Conservation (phyloP, 2,113 vertebrate genomes). For the Corythornis madagascariensis region DNA sequence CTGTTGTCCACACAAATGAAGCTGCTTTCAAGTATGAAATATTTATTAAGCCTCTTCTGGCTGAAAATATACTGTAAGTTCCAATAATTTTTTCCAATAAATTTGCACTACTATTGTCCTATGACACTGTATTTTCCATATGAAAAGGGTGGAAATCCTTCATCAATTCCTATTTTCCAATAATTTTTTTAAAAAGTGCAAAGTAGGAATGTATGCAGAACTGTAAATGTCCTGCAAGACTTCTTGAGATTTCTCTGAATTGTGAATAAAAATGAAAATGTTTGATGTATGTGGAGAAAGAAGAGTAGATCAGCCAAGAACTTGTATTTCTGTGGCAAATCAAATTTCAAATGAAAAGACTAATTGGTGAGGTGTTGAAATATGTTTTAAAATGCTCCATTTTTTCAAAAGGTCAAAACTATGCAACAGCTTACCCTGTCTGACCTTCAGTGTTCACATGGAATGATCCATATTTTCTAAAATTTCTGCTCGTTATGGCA, state of each 20-base stretch:
- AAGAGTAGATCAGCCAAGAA: background rate
- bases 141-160: background rate
- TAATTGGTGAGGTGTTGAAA: background rate
- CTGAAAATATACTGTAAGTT: background rate
- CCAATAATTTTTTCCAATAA: background rate
- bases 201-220: background rate
- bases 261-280: background rate
- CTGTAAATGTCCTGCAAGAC: background rate
- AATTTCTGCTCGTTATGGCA: background rate
- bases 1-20: background rate
- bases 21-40: background rate
- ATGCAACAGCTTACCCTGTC: background rate
- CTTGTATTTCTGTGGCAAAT: background rate
- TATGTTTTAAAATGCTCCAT: fast-evolving
- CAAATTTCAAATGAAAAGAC: background rate
- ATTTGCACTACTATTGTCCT: background rate
- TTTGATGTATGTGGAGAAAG: background rate
- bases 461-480: background rate
- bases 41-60: background rate
- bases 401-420: background rate
- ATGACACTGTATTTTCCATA: background rate
- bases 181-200: background rate
- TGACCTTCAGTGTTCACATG: background rate
- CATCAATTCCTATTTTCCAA: background rate
- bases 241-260: background rate